Evolutionary conservation across 2,888 invertebrate genomes (phyloP).

Genomic region (Crematogaster levior): DNA sequence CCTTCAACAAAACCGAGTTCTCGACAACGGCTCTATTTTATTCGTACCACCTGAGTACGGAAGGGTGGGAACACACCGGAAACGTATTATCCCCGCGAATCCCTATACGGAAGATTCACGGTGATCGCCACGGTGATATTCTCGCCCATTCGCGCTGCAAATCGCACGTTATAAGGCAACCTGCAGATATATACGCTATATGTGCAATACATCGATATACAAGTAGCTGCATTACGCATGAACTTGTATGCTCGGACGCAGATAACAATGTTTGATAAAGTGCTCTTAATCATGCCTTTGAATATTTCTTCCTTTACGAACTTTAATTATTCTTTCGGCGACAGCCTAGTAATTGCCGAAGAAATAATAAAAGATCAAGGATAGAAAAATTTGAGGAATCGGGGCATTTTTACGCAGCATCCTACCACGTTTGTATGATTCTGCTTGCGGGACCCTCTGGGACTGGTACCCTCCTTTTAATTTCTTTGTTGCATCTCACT

Average conservation of each 20-base stretch:
- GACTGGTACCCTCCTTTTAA: background rate
- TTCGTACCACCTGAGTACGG: slow-evolving; percentile 18
- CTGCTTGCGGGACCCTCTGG: too few relatives aligned
- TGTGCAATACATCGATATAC: slow-evolving; percentile 30
- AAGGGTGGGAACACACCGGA: slow-evolving; percentile 29
- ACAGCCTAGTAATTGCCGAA: background rate
- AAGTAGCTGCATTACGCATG: slow-evolving; percentile 39
- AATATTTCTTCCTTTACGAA: background rate
- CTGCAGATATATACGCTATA: background rate
- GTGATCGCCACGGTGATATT: slow-evolving; percentile 37
- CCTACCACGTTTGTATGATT: slow-evolving; percentile 1
- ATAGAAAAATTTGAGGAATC: background rate
- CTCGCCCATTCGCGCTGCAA: slow-evolving; percentile 23
- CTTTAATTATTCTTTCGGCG: background rate
- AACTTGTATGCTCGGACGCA: background rate
- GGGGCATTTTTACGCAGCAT: background rate
- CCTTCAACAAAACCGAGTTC: slow-evolving; percentile 9
- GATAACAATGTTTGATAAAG: background rate
- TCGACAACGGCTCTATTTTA: slow-evolving; percentile 35
- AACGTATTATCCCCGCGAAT: slow-evolving; percentile 43
- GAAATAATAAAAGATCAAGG: background rate
- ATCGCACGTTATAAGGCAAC: slow-evolving; percentile 28
- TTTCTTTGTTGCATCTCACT: slow-evolving; percentile 29
- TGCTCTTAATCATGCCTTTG: background rate
- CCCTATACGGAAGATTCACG: slow-evolving; percentile 44